These are phyloP conservation scores for Haliclona indistincta DNA, from an alignment of 37 sponge, comb jelly and placozoan genomes.

Conservation along the genomic window DNA sequence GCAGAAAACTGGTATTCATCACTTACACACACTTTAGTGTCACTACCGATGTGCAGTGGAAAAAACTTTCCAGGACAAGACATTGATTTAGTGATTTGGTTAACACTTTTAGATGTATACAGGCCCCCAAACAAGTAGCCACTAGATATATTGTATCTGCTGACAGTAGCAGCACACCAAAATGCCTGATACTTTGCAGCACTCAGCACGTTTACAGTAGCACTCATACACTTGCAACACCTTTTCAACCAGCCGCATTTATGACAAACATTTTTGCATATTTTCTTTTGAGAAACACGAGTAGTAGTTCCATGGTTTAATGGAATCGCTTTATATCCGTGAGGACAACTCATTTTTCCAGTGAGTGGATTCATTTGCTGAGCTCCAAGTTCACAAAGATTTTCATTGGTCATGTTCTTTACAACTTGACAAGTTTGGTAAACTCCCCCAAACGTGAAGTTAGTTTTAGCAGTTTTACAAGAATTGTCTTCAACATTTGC, in stretches of 20 bases:
- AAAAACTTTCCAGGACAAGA: conserved; percentile 33
- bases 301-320: neutral
- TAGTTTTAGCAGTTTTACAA: conserved; percentile 24
- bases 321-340: neutral
- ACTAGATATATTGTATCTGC: neutral
- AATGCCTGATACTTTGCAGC: conserved; percentile 9
- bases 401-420: neutral
- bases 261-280: neutral
- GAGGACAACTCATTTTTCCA: conserved; percentile 10
- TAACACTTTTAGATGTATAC: neutral
- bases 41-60: conserved; percentile 11
- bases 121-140: conserved; percentile 56
- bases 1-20: conserved; percentile 36
- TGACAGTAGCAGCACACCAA: conserved; percentile 43
- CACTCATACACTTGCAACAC: neutral
- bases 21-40: conserved; percentile 38
- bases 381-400: neutral
- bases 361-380: conserved; percentile 38
- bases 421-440: conserved; percentile 25
- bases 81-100: conserved; percentile 33
- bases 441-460: conserved; percentile 54
- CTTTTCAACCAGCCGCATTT: neutral
- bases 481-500: conserved; percentile 37
- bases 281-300: neutral
- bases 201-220: too few species aligned